These are phyloP conservation scores for Enchytraeus crypticus DNA, from an alignment of 2,888 invertebrate genomes.

Conservation along the genomic window DNA sequence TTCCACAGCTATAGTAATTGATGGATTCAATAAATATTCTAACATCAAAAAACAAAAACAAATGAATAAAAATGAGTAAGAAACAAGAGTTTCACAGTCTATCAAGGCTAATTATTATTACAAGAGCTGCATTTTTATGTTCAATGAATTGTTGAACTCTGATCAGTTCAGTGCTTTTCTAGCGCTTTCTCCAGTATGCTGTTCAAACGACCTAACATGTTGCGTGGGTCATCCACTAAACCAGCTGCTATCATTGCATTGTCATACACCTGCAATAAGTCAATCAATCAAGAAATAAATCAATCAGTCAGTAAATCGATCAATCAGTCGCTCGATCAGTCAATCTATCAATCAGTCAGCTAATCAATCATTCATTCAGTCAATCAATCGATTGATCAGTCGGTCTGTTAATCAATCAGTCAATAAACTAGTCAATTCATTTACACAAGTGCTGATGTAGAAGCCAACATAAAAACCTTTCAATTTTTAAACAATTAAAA, in stretches of 20 bases:
- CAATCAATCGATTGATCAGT: no score
- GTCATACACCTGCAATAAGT: constrained; percentile 65
- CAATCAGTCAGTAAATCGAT: no score
- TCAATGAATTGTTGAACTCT: neutral
- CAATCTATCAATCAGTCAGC: no score
- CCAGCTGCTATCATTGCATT: constrained; percentile 94
- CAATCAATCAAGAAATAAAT: no score
- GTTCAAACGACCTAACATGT: constrained; percentile 75
- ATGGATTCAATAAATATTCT: no score
- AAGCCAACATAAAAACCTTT: neutral
- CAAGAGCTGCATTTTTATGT: neutral
- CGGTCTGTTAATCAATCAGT: no score
- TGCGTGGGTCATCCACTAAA: constrained; percentile 79
- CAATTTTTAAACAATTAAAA: neutral
- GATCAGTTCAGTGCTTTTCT: constrained; percentile 33
- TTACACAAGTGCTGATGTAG: constrained; percentile 5
- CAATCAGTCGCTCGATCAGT: no score
- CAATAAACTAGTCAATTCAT: no score
- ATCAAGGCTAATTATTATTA: neutral
- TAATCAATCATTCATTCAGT: no score
- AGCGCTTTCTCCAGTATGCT: constrained; percentile 60
- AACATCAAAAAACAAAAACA: no score
- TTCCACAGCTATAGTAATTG: no score
- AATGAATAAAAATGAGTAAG: no score
- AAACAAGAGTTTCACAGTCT: neutral